Percentiles rank a stretch among this genome's conserved stretches.
phyloP scores from a whole-genome alignment of 2,888 invertebrate genomes.

The Imbricaverruca yamaguchii region DNA sequence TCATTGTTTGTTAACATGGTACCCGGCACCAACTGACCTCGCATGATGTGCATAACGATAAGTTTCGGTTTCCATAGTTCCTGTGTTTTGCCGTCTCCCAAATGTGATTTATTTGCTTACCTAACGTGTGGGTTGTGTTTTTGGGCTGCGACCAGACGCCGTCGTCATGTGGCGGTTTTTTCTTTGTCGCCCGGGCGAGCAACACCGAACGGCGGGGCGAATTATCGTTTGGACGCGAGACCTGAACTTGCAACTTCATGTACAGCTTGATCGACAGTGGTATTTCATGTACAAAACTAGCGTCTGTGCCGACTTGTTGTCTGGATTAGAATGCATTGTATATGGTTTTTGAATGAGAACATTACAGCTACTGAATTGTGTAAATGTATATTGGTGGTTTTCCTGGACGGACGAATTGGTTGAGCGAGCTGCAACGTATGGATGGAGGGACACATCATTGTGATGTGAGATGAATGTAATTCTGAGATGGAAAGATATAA shows the following conservation, averaged over 20 bases:
- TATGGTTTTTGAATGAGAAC: conserved; percentile 21
- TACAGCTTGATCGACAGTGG: conserved; percentile 12
- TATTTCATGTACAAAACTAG: conserved; percentile 22
- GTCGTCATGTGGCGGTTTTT: background rate
- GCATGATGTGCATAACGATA: conserved; percentile 1
- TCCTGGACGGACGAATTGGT: background rate
- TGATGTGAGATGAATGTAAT: no score
- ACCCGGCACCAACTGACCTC: background rate
- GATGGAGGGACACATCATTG: no score
- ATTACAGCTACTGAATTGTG: conserved; percentile 19
- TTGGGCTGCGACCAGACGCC: background rate
- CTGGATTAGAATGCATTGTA: conserved; percentile 21
- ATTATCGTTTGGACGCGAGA: background rate
- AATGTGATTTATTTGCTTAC: conserved; percentile 21
- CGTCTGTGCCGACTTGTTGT: conserved; percentile 15
- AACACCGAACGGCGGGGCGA: background rate
- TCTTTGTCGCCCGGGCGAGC: conserved; percentile 1
- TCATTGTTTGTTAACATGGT: conserved; percentile 1
- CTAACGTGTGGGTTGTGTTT: conserved; percentile 10
- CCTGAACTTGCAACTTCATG: conserved; percentile 7
- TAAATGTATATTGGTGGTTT: conserved; percentile 11
- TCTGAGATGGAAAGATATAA: no score
- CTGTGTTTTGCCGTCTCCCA: conserved; percentile 12
- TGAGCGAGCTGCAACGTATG: no score
- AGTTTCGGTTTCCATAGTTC: conserved; percentile 18